phyloP scores from a whole-genome alignment of 2,888 invertebrate genomes.

The Agriopis aurantiaria region DNA sequence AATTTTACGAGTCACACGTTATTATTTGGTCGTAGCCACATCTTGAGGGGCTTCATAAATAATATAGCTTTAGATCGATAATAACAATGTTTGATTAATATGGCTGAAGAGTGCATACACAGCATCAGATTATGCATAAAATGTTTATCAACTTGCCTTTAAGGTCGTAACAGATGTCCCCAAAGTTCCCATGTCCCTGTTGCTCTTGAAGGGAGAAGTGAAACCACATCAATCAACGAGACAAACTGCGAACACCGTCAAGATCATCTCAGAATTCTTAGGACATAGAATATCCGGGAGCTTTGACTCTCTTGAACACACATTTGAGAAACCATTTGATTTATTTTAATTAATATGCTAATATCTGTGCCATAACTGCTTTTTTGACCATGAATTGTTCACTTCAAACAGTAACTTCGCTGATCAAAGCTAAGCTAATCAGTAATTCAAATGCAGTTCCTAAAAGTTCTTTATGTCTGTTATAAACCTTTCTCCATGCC shows the following conservation, averaged over 20 bases:
- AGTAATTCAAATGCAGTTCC: conserved; percentile 26
- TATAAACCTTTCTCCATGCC: conserved; percentile 22
- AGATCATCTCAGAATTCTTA: conserved; percentile 3
- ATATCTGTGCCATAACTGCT: neutral
- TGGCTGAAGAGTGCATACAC: conserved; percentile 22
- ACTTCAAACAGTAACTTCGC: neutral
- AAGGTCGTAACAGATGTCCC: conserved; percentile 25
- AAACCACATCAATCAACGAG: conserved; percentile 10
- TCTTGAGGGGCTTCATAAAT: neutral
- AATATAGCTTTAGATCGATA: neutral
- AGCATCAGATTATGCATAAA: conserved; percentile 19
- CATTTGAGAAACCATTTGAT: no score
- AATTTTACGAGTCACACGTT: neutral
- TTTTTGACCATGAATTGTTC: neutral
- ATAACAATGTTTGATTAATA: conserved; percentile 18
- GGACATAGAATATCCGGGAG: conserved; percentile 4
- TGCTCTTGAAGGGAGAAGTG: conserved; percentile 2
- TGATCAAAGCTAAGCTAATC: conserved; percentile 5
- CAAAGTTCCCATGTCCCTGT: conserved; percentile 8
- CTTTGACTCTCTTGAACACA: conserved; percentile 1
- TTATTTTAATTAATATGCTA: conserved; percentile 8
- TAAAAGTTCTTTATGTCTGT: conserved; percentile 15
- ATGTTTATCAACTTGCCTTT: neutral
- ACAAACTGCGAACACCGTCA: neutral
- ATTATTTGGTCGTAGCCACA: neutral